Percentiles rank a stretch among this genome's conserved stretches.
Conservation (phyloP, 2,113 vertebrate genomes). For the Acrocephalus kingi region DNA sequence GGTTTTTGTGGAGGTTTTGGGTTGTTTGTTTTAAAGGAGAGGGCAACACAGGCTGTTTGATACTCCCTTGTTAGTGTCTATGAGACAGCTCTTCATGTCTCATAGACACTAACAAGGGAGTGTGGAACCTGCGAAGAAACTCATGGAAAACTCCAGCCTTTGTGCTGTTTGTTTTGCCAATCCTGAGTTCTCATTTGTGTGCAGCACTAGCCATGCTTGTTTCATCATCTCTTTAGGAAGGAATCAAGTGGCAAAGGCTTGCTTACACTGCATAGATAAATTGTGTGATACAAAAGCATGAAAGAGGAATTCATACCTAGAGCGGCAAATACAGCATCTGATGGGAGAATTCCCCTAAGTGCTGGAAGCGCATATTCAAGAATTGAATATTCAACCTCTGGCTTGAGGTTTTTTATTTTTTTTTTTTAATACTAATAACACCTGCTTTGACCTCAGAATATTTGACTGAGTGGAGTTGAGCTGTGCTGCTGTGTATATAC, state of each 20-base stretch:
- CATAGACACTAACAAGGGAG: not conserved
- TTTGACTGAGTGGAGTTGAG: not conserved
- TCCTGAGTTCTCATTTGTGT: not conserved
- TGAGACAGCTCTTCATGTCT: not conserved
- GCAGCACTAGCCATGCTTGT: not conserved
- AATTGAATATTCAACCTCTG: not conserved
- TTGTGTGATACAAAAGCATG: not conserved
- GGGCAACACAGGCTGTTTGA: not conserved
- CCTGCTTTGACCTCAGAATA: not conserved
- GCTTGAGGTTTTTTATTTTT: accelerated
- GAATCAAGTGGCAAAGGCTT: not conserved
- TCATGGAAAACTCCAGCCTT: not conserved
- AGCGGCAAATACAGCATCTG: not conserved
- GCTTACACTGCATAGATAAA: not conserved
- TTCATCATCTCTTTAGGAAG: not conserved
- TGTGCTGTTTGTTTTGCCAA: not conserved
- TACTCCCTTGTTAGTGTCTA: not conserved
- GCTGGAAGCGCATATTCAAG: not conserved
- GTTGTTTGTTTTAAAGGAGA: not conserved
- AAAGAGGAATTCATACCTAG: not conserved
- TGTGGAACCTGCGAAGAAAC: not conserved
- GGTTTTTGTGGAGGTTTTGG: not conserved
- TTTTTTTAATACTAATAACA: not conserved
- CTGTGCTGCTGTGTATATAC: not conserved
- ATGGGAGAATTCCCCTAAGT: not conserved